These are phyloP conservation scores for Etia nguti DNA, from an alignment of 2,113 vertebrate species.

Conservation along the genomic window DNA sequence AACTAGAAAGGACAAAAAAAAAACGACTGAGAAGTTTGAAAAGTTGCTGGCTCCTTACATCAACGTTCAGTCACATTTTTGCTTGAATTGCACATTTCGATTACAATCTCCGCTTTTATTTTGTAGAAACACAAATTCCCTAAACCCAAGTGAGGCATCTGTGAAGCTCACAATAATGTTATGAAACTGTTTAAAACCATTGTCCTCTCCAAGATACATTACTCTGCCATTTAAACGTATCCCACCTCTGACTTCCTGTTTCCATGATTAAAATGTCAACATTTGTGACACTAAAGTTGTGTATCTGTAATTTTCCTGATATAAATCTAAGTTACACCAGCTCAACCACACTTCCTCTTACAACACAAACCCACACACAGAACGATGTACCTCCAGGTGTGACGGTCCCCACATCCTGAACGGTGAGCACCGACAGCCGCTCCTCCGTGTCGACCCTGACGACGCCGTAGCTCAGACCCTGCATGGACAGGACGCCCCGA, in stretches of 20 bases:
- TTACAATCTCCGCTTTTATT: background rate
- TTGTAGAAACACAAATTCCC: background rate
- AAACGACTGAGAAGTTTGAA: background rate
- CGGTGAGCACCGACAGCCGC: conserved; percentile 92
- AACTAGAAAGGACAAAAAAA: background rate
- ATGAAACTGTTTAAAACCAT: background rate
- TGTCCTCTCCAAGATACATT: background rate
- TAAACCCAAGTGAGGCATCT: background rate
- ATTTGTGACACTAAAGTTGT: background rate
- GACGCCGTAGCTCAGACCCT: conserved; percentile 89
- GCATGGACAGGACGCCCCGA: conserved; percentile 95
- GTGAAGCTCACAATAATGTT: background rate
- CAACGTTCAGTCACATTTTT: background rate
- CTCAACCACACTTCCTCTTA: background rate
- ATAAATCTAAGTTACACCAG: background rate
- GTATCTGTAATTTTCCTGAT: background rate
- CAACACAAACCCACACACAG: background rate
- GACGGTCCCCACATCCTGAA: conserved; percentile 96
- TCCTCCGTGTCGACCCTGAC: conserved; percentile 96
- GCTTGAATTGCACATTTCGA: background rate
- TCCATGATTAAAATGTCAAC: background rate
- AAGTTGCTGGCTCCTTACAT: background rate
- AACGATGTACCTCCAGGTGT: conserved; percentile 86
- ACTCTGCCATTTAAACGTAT: background rate
- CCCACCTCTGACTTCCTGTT: background rate